Conservation (phyloP, 2,888 invertebrate species). For the Cheilosia scutellata region DNA sequence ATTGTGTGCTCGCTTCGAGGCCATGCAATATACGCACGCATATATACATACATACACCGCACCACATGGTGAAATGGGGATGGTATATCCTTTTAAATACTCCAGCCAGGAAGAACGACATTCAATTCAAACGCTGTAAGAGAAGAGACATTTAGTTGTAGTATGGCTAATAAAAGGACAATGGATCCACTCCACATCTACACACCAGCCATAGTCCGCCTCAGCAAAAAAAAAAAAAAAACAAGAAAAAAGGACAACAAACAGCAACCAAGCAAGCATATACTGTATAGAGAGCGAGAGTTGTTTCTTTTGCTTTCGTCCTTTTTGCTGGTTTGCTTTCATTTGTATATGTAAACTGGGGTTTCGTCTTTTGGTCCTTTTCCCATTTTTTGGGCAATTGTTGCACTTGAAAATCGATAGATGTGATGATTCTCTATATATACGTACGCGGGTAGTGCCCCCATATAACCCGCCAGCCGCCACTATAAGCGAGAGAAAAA, state of each 20-base stretch:
- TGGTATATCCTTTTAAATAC: conserved; percentile 58
- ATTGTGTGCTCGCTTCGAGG: conserved; percentile 29
- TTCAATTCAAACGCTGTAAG: conserved; percentile 60
- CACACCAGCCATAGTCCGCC: conserved; percentile 28
- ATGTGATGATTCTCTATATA: conserved; percentile 40
- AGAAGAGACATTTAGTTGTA: conserved; percentile 53
- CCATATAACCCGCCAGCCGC: neutral
- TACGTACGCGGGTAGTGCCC: conserved; percentile 26
- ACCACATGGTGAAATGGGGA: neutral
- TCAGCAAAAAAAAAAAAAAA: neutral
- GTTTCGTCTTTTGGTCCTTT: conserved; percentile 55
- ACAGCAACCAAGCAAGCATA: conserved; percentile 35
- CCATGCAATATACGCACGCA: conserved; percentile 61
- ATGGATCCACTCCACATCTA: conserved; percentile 61
- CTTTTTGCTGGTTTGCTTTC: conserved; percentile 72
- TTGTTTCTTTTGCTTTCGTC: conserved; percentile 70
- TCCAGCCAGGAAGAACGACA: conserved; percentile 45
- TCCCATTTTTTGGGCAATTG: conserved; percentile 70
- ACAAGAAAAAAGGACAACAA: conserved; percentile 51
- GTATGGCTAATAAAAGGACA: conserved; percentile 72
- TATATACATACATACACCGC: conserved; percentile 24
- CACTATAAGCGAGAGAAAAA: conserved; percentile 3
- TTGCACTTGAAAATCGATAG: conserved; percentile 76
- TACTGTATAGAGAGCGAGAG: conserved; percentile 64
- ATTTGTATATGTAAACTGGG: conserved; percentile 65